A percentile compares a stretch with the other conserved stretches of the same genome.
phyloP scores from a whole-genome alignment of 2,888 invertebrate species.

The Druceiella hillmani region DNA sequence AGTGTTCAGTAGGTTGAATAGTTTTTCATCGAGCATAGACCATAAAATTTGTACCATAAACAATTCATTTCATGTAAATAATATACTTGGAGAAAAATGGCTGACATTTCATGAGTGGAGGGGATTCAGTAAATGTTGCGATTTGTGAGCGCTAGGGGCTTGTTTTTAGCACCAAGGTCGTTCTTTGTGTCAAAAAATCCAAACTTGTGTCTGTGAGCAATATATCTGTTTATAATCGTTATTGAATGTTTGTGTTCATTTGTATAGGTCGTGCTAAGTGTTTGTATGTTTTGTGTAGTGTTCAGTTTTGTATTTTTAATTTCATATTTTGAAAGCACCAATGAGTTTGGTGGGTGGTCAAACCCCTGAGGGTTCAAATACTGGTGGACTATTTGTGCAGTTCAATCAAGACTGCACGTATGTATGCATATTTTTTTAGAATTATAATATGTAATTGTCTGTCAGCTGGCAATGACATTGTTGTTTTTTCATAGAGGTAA shows the following conservation, averaged over 20 bases:
- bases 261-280: conserved; percentile 29
- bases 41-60: no score
- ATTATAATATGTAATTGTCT: no score
- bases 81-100: no score
- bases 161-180: conserved; percentile 57
- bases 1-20: no score
- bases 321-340: conserved; percentile 57
- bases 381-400: conserved; percentile 88
- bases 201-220: conserved; percentile 37
- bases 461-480: no score
- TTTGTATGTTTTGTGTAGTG: conserved; percentile 36
- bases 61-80: no score
- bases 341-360: conserved; percentile 77
- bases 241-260: conserved; percentile 37
- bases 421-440: no score
- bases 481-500: no score
- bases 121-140: conserved; percentile 24
- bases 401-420: conserved; percentile 99
- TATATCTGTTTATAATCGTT: conserved; percentile 40
- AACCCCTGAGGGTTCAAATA: conserved; percentile 68
- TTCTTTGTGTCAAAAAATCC: conserved; percentile 57
- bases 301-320: no score
- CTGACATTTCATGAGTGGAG: conserved; percentile 2
- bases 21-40: no score
- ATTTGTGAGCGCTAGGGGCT: conserved; percentile 43